Base-by-base conservation (phyloP, 2,113 vertebrate species). In the Periophthalmodon schlosseri region DNA sequence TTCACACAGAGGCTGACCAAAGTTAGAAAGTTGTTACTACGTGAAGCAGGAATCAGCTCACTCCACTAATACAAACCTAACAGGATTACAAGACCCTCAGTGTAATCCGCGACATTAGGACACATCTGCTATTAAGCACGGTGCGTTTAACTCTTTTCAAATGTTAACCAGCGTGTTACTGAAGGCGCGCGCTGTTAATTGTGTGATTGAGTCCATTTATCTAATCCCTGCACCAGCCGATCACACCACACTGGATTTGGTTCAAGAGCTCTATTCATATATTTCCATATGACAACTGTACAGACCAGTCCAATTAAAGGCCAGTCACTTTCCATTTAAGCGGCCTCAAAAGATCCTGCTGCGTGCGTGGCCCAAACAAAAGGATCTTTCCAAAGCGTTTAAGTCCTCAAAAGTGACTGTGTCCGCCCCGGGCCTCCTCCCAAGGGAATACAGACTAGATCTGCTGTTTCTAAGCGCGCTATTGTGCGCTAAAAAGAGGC, bases 361-460 rank as follows among this genome's bases (percentile, higher is more conserved):
- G 94, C 93, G 94, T 94, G 91, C 91, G 90, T 87, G 86, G 77
- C 68, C 84, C 94, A 91, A 95, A 97, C 96, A 98, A 98, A 90
- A 95, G 95, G 92, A 93, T 86, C 82, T 79, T 92, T 94, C 89
- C 82, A 87, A 93, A 93, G 93, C 93, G 88, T 94, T 95, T 95
- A 90, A 87, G 88, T 86, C 88, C 79, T 69, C 75, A 81, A 80
- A 90, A 88, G 86, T 88, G 91, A 81, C 87, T 82, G 69, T 34
- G 72, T 77, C 92, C 90, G 90, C 93, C 91, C 92, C 79, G 89
- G 92, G 91, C 94, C 94, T 90, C 93, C 95, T 94, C 95, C 95
- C 92, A 87, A 83, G 86, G 96, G 96, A 97, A 95, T 95, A 96
- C 86, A 91, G 71, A 76, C 85, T 92, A 93, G 80, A 82, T 83